Base-by-base conservation (phyloP, 2,888 invertebrate genomes). In the Caradrina clavipalpis region DNA sequence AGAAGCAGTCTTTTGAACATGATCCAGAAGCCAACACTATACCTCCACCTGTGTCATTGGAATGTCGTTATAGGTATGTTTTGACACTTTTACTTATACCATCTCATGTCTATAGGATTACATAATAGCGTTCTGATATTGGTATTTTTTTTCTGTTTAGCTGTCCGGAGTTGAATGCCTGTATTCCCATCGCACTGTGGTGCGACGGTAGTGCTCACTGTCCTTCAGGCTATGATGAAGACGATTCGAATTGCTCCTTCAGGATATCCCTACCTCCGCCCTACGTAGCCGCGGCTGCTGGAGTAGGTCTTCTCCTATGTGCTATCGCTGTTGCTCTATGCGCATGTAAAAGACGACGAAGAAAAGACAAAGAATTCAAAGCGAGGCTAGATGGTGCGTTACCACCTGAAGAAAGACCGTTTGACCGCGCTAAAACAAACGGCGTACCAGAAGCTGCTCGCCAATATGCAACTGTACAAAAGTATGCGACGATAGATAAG, bases 201-300 rank as follows among this genome's bases (percentile, higher is more conserved):
- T 98, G 98, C 90, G 98, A 98, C 88, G 98, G 98, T 0, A 96
- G 97, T 53, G 95, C 97, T 1, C 98, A 98, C 87, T 98, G 98
- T 88, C 98, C 98, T 17, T 98, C 98, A 6, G 98, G 98, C 1
- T 98, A 97, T 90, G 98, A 98, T 89, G 98, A 98, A 93, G 97
- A 97, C 79, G 98, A 98, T 85, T 96, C 97, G 1, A 98, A 98
- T 87, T 98, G 98, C 89, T 97, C 97, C 31, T 97, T 97, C 79
- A 97, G 97, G 69, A 97, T 97, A 84, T 97, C 97, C 19, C 94
- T 97, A 58, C 97, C 97, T 6, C 95, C 97, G 53, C 96, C 97
- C 13, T 97, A 97, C 87, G 96, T 97, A n/a, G 96, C 97, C 7
- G 96, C 97, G 6, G 97, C 96, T 7, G 97, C 96, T n/a, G 97